phyloP scores from a whole-genome alignment of 2,888 invertebrate genomes.

The Pachymerium ferrugineum region DNA sequence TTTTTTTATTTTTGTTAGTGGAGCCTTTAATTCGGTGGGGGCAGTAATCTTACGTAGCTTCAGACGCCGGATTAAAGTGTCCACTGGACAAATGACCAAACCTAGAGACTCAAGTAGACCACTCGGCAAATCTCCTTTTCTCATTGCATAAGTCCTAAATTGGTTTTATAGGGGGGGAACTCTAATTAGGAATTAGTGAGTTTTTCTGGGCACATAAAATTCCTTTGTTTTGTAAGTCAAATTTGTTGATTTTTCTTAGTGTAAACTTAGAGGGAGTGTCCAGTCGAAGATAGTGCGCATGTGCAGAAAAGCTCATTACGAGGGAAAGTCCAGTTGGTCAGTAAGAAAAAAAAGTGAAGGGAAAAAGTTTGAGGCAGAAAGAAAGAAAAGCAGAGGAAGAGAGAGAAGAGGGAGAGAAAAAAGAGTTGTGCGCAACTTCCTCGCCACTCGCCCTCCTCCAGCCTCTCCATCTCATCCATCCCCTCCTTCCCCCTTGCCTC shows the following conservation, averaged over 20 bases:
- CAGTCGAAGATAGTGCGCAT: conserved; percentile 9
- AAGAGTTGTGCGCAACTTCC: conserved; percentile 28
- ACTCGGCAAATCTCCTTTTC: not conserved
- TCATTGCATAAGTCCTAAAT: conserved; percentile 8
- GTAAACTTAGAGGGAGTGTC: not conserved
- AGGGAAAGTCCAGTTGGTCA: conserved; percentile 23
- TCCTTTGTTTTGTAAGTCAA: not conserved
- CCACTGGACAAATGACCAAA: conserved; percentile 14
- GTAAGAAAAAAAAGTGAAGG: not conserved
- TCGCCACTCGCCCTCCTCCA: conserved; percentile 16
- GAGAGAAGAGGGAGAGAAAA: not conserved
- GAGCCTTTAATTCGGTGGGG: conserved; percentile 24
- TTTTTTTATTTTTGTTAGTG: conserved; percentile 16
- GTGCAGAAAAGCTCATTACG: conserved; percentile 27
- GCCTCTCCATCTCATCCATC: conserved; percentile 24
- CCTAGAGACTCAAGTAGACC: not conserved
- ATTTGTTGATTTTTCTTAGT: not conserved
- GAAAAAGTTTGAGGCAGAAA: conserved; percentile 16
- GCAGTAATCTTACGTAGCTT: conserved; percentile 10
- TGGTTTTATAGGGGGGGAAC: no score
- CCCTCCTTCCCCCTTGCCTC: conserved; percentile 23
- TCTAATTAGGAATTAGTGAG: not conserved
- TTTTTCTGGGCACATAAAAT: no score
- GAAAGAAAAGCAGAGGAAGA: not conserved
- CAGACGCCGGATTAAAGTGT: conserved; percentile 25